These are phyloP conservation scores for Eulithis prunata DNA, from an alignment of 2,888 invertebrate species.

Conservation along the genomic window DNA sequence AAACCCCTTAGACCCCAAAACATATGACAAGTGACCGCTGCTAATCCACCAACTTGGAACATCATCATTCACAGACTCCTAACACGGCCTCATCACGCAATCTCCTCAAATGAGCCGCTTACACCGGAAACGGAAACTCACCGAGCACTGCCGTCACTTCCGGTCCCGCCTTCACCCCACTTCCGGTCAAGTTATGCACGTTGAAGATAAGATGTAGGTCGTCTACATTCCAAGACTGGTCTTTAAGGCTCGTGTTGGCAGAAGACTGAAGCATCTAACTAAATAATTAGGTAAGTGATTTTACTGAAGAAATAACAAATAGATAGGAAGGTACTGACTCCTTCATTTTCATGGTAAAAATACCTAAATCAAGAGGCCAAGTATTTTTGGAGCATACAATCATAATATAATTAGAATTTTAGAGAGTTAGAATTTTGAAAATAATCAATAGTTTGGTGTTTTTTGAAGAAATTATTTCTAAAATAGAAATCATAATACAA, in stretches of 20 bases:
- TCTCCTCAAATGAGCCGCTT: conserved; percentile 46
- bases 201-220: conserved; percentile 28
- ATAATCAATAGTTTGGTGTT: background rate
- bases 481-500: background rate
- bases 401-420: too few relatives aligned
- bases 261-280: too few relatives aligned
- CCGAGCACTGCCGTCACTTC: conserved; percentile 46
- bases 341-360: too few relatives aligned
- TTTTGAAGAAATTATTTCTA: background rate
- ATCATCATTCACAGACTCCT: conserved; percentile 30
- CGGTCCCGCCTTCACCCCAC: conserved; percentile 44
- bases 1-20: background rate
- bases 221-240: background rate
- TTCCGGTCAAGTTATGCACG: conserved; percentile 51
- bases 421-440: too few relatives aligned
- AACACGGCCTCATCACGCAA: conserved; percentile 41
- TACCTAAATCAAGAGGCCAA: too few relatives aligned
- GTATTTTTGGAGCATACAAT: too few relatives aligned
- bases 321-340: too few relatives aligned
- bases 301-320: too few relatives aligned
- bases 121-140: conserved; percentile 46
- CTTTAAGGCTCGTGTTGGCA: too few relatives aligned
- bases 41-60: conserved; percentile 15
- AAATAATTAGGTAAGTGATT: too few relatives aligned
- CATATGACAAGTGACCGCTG: conserved; percentile 17